phyloP scores from a whole-genome alignment of 35 echinoderm and acorn worm genomes.

The Ptychodera flava region DNA sequence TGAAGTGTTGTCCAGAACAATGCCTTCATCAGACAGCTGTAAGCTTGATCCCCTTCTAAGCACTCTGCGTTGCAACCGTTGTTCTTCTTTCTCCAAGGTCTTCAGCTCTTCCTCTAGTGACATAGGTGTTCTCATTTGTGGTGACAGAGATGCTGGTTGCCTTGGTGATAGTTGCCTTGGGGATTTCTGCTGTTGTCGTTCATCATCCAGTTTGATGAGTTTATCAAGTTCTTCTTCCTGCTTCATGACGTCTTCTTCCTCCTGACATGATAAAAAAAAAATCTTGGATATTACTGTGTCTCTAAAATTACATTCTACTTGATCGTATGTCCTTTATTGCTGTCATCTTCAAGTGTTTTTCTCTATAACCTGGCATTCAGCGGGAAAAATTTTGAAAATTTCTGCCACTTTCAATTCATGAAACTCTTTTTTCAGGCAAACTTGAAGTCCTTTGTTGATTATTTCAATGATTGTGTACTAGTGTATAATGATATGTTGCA shows the following conservation, averaged over 20 bases:
- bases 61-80: neutral
- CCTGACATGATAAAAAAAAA: neutral
- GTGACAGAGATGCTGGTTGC: neutral
- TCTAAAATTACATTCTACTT: too few relatives aligned
- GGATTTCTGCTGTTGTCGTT: neutral
- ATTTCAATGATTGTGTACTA: too few relatives aligned
- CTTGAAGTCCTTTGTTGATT: too few relatives aligned
- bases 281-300: too few relatives aligned
- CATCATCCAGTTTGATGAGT: slow-evolving; percentile 4
- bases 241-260: slow-evolving; percentile 3
- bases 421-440: too few relatives aligned
- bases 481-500: too few relatives aligned
- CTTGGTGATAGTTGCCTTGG: neutral
- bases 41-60: neutral
- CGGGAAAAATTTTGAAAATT: too few relatives aligned
- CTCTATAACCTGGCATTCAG: too few relatives aligned
- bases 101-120: neutral
- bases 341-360: too few relatives aligned
- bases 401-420: too few relatives aligned
- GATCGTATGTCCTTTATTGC: too few relatives aligned
- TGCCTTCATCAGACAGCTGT: slow-evolving; percentile 7
- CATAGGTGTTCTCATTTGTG: neutral
- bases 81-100: slow-evolving; percentile 1
- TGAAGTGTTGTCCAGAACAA: slow-evolving; percentile 6
- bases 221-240: slow-evolving; percentile 6